Evolutionary conservation across 2,113 vertebrate species (phyloP).

Genomic region (Thalassarche chlororhynchos): DNA sequence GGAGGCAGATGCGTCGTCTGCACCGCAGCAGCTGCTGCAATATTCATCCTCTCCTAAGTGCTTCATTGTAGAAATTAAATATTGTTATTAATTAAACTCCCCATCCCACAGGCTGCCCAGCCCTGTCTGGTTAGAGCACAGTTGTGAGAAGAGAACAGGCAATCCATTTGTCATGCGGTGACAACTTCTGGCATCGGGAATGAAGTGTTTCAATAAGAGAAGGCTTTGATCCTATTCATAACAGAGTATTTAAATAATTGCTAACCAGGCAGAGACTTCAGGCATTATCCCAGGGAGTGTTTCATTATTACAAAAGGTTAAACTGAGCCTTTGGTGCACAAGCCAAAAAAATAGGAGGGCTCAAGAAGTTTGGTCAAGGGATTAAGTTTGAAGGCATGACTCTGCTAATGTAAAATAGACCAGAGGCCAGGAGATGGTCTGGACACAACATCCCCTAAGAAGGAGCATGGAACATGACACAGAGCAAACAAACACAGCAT

Average conservation of each 20-base stretch:
- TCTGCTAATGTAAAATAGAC: background rate
- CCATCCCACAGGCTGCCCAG: slow-evolving; percentile 9
- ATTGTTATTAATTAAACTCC: slow-evolving; percentile 59
- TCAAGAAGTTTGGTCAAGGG: background rate
- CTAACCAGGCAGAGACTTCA: slow-evolving; percentile 33
- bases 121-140: background rate
- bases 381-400: background rate
- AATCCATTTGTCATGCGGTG: slow-evolving; percentile 42
- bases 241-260: slow-evolving; percentile 64
- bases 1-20: background rate
- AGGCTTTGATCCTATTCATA: slow-evolving; percentile 61
- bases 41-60: background rate
- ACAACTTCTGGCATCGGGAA: slow-evolving; percentile 47
- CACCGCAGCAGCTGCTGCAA: background rate
- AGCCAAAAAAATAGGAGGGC: background rate
- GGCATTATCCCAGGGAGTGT: slow-evolving; percentile 35
- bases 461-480: background rate
- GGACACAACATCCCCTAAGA: background rate
- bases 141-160: background rate
- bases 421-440: background rate
- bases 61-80: slow-evolving; percentile 48
- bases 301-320: slow-evolving; percentile 41
- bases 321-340: background rate
- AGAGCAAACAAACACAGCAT: background rate
- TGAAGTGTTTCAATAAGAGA: slow-evolving; percentile 52